Evolutionary conservation across 2,797 vertebrate species (phyloP), one percentile per base, ranked within the genome.

Genomic region (Pseudochirops corinnae): DNA sequence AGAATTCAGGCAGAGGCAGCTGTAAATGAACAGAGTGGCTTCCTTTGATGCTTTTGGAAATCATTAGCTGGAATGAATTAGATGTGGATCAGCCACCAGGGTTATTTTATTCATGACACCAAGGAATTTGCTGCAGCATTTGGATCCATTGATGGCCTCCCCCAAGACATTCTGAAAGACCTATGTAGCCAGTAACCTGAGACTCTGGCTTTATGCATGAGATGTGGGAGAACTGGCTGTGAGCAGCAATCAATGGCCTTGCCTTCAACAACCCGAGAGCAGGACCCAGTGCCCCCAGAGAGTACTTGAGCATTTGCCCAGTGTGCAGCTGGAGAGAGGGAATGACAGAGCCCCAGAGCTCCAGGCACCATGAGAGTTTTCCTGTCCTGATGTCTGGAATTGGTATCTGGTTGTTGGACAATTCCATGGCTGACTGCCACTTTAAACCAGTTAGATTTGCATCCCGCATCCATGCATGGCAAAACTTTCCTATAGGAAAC

Each of bases 1-100:
- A 50, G 50, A 93, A 9, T 96, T 29, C 95, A 98, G 95, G 96
- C 96, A 97, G 31, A 90, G 92, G 50, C 56, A 97, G 94, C 95
- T 97, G 60, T 97, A 98, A 98, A 98, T 98, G 96, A 98, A 97
- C 92, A 97, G 94, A 94, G 56, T 94, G 92, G 56, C 46, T 90
- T 95, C 90, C 0, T 0, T 94, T 96, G 93, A 92, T 95, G 90
- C 91, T 91, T 96, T 56, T 33, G 56, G 96, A 97, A 96, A 97
- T 97, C 91, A 92, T 87, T 98, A 97, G 90, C 55, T 96, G 50
- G 31, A 90, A 98, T 96, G 93, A 56, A n/a, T 95, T 96, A 95
- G 91, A 93, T 93, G 60, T 98, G 62, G 91, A 96, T 98, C 93
- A 96, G 93, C 56, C 92, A 95, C 67, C 94, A 97, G 46, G 52